These are phyloP conservation scores for Abramis brama DNA, from an alignment of 2,113 vertebrate genomes.

Conservation along the genomic window DNA sequence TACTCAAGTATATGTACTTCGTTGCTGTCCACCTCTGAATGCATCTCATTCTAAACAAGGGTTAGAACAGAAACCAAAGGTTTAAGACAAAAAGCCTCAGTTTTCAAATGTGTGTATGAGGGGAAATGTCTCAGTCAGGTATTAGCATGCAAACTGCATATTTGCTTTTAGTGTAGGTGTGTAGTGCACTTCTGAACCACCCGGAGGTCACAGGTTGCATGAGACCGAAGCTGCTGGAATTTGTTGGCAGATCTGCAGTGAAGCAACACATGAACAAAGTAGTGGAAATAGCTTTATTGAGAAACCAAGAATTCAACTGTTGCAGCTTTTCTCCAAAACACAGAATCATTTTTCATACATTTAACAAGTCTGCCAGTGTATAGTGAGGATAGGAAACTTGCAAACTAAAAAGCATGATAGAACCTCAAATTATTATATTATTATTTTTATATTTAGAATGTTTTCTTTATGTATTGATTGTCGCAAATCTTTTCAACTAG, in stretches of 20 bases:
- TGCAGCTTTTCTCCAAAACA: neutral
- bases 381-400: neutral
- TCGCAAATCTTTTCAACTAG: too few species aligned
- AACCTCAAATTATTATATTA: neutral
- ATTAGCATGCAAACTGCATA: neutral
- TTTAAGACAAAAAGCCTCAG: neutral
- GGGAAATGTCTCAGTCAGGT: slow-evolving; percentile 7
- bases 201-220: neutral
- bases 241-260: neutral
- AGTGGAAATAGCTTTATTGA: neutral
- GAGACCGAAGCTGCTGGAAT: neutral
- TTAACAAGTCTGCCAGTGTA: neutral
- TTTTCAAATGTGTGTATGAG: slow-evolving; percentile 18
- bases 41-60: neutral
- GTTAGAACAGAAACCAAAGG: neutral
- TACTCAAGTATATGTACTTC: too few species aligned
- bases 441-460: too few species aligned
- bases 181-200: neutral
- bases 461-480: neutral
- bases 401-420: neutral
- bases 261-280: neutral
- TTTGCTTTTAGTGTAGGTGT: neutral
- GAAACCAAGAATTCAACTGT: neutral
- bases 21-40: too few species aligned
- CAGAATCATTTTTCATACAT: neutral